Percentiles rank a stretch among this genome's conserved stretches.
These are phyloP conservation scores for Scaptomyza polygonia DNA, from an alignment of 2,888 invertebrate genomes.

Conservation along the genomic window DNA sequence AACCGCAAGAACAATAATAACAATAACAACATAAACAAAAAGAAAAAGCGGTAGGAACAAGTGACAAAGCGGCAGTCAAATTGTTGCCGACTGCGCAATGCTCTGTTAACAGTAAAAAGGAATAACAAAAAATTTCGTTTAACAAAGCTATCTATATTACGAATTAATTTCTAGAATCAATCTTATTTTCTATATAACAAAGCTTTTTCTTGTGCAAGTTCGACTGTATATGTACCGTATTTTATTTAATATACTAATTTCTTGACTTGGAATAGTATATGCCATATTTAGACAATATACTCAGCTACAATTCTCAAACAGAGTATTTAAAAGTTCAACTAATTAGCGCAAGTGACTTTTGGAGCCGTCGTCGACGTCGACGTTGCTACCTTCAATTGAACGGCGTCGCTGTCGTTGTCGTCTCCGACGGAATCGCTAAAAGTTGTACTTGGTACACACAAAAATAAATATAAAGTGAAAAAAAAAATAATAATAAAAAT, in stretches of 20 bases:
- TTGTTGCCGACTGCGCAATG: background rate
- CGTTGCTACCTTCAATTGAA: constrained; percentile 55
- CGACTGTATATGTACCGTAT: too few relatives aligned
- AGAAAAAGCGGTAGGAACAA: background rate
- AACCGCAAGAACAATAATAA: constrained; percentile 51
- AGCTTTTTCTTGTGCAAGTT: too few relatives aligned
- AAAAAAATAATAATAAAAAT: constrained; percentile 25
- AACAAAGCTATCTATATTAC: too few relatives aligned
- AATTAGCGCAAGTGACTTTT: constrained; percentile 74
- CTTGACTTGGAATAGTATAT: too few relatives aligned
- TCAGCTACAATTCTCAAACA: background rate
- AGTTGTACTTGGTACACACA: constrained; percentile 41
- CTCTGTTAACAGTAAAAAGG: background rate
- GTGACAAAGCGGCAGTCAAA: background rate
- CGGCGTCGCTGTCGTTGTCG: constrained; percentile 30
- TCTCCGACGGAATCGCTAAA: constrained; percentile 23
- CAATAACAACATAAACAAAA: constrained; percentile 15
- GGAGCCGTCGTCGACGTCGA: constrained; percentile 43
- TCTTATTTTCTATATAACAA: too few relatives aligned
- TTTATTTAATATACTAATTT: too few relatives aligned
- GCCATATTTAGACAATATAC: too few relatives aligned
- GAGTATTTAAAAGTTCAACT: constrained; percentile 46
- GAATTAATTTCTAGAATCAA: too few relatives aligned
- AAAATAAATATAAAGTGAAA: too few relatives aligned
- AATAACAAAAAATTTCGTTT: too few relatives aligned